Percentiles rank a stretch among this genome's conserved stretches.
Conservation (phyloP, 2,797 vertebrate species). For the Enteromius argenteus region DNA sequence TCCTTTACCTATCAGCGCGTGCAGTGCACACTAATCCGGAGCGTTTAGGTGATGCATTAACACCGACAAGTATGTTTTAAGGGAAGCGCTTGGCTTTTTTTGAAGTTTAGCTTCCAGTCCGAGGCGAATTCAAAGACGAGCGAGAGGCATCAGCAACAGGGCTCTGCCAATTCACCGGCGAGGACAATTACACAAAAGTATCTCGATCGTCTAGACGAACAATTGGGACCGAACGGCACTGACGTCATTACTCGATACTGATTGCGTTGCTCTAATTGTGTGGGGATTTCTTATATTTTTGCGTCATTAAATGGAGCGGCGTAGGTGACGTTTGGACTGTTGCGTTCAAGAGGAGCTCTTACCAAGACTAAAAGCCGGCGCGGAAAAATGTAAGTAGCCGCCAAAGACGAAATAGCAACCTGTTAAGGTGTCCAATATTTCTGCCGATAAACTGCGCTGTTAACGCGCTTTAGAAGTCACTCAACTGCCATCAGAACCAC, state of each 20-base stretch:
- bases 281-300: constrained; percentile 42
- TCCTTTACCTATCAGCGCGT: constrained; percentile 37
- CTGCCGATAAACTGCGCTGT: constrained; percentile 43
- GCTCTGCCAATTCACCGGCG: constrained; percentile 52
- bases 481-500: constrained; percentile 13
- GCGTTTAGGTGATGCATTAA: constrained; percentile 35
- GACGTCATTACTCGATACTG: constrained; percentile 26
- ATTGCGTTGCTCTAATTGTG: constrained; percentile 36
- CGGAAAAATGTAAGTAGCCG: constrained; percentile 58
- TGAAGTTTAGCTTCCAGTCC: constrained; percentile 75
- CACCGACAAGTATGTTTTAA: constrained; percentile 15
- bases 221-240: constrained; percentile 3
- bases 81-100: background rate
- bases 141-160: constrained; percentile 65
- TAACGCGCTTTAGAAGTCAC: constrained; percentile 45
- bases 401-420: constrained; percentile 52
- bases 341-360: constrained; percentile 51
- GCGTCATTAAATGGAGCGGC: constrained; percentile 75
- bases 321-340: constrained; percentile 77
- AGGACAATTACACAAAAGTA: constrained; percentile 48
- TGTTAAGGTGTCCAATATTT: constrained; percentile 54
- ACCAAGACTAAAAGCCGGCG: constrained; percentile 50
- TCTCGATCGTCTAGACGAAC: constrained; percentile 11
- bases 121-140: constrained; percentile 41
- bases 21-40: constrained; percentile 40